These are phyloP conservation scores for Hycleus cichorii DNA, from an alignment of 1,140 invertebrate species.

Conservation along the genomic window DNA sequence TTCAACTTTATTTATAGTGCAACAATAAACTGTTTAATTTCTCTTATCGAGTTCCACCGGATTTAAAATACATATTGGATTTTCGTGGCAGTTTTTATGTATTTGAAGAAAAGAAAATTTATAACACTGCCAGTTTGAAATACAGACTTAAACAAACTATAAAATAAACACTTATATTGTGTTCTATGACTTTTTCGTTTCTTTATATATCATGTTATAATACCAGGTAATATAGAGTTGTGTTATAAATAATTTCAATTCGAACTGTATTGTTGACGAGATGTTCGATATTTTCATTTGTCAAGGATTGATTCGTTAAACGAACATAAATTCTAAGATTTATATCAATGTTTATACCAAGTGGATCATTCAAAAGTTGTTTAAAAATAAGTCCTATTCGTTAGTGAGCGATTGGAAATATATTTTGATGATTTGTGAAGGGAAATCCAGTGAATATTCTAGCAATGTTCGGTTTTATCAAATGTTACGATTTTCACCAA, in stretches of 20 bases:
- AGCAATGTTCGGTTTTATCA: no score
- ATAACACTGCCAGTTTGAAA: constrained; percentile 13
- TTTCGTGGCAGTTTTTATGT: constrained; percentile 3
- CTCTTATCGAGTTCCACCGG: no score
- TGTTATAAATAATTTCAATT: constrained; percentile 16
- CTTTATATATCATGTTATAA: constrained; percentile 1
- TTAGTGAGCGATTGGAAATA: no score
- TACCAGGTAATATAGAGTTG: constrained; percentile 4
- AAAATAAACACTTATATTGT: constrained; percentile 15
- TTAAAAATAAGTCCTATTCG: no score
- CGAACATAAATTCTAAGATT: constrained; percentile 26
- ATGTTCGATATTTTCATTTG: constrained; percentile 28
- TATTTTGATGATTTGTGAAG: no score
- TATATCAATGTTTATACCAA: constrained; percentile 19
- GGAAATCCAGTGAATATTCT: no score
- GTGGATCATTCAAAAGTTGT: no score
- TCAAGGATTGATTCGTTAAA: constrained; percentile 25
- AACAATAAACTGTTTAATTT: no score
- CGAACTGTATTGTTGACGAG: constrained; percentile 24
- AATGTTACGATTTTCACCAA: no score
- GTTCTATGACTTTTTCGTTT: constrained; percentile 1
- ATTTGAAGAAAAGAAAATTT: constrained; percentile 15
- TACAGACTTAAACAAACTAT: constrained; percentile 14
- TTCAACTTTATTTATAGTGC: no score
- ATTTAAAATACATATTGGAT: neutral